These are phyloP conservation scores for Ivindomyrus marchei DNA, from an alignment of 2,113 vertebrate genomes.

Conservation along the genomic window DNA sequence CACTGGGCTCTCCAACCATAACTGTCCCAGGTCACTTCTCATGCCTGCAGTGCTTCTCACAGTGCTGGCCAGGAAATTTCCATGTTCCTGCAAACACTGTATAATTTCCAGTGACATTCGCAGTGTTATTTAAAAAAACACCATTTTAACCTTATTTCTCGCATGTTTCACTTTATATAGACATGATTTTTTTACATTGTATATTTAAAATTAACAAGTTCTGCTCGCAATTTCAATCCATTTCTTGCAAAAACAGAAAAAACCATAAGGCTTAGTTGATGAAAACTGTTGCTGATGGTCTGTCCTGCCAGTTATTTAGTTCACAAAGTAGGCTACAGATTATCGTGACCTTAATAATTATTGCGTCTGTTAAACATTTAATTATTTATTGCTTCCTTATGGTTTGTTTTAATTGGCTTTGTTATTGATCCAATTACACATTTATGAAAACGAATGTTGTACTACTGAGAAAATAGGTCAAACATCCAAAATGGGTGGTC, in stretches of 20 bases:
- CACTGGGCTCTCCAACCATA: not conserved
- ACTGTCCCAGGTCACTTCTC: not conserved
- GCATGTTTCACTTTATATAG: not conserved
- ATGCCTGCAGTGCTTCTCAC: not conserved
- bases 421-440: not conserved
- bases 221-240: not conserved
- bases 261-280: not conserved
- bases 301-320: not conserved
- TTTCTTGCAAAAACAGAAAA: not conserved
- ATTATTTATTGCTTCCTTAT: not conserved
- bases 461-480: not conserved
- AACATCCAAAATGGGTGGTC: not conserved
- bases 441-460: not conserved
- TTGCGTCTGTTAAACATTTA: not conserved
- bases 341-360: not conserved
- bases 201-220: not conserved
- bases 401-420: not conserved
- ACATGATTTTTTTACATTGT: not conserved
- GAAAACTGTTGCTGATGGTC: not conserved
- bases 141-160: not conserved
- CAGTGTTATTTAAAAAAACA: not conserved
- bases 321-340: not conserved
- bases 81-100: not conserved
- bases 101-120: not conserved
- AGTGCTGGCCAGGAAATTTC: not conserved